Conservation (phyloP, 2,113 vertebrate species). For the Eupsittula cactorum region DNA sequence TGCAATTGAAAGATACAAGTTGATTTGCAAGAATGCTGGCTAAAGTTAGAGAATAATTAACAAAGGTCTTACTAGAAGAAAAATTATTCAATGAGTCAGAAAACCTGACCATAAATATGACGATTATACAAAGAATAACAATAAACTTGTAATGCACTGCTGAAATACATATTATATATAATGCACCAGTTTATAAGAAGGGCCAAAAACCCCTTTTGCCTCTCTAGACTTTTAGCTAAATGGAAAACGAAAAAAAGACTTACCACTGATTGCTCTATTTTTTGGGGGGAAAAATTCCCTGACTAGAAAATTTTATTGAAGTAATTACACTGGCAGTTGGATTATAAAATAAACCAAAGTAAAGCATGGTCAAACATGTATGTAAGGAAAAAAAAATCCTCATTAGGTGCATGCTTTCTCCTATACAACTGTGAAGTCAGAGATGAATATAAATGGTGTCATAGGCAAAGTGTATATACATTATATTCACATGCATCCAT, state of each 20-base stretch:
- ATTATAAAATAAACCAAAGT: not conserved
- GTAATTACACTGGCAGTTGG: not conserved
- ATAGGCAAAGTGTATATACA: not conserved
- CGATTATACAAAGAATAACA: not conserved
- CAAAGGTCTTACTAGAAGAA: not conserved
- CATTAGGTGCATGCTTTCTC: not conserved
- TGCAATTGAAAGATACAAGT: not conserved
- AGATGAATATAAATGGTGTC: not conserved
- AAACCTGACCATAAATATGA: not conserved
- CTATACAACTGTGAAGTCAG: not conserved
- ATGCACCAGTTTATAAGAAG: not conserved
- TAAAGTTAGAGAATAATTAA: not conserved
- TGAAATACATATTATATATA: not conserved
- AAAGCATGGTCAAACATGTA: not conserved
- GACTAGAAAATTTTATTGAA: not conserved
- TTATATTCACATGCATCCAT: not conserved
- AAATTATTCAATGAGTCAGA: not conserved
- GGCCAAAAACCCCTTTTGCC: not conserved
- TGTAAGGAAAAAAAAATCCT: not conserved
- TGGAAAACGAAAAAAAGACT: not conserved
- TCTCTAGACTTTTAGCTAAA: not conserved
- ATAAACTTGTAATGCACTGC: not conserved
- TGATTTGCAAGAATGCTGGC: not conserved
- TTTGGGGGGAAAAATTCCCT: not conserved
- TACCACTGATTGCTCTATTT: not conserved